Evolutionary conservation across 2,113 vertebrate species (phyloP).

Genomic region (Sinocyclocheilus maitianheensis): DNA sequence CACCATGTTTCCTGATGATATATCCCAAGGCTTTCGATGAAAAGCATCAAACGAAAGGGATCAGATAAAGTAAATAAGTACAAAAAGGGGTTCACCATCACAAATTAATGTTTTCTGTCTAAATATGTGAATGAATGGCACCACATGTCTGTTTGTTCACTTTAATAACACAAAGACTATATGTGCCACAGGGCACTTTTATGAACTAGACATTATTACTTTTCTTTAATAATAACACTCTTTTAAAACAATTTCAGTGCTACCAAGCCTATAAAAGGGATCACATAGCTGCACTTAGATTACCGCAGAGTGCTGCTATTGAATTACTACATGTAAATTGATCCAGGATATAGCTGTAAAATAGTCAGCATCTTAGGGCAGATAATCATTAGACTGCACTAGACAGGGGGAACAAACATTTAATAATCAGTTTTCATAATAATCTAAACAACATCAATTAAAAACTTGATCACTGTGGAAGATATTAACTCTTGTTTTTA

Average conservation of each 20-base stretch:
- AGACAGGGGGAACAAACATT: too few species aligned
- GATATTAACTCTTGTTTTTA: background rate
- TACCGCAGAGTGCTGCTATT: background rate
- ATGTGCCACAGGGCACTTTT: background rate
- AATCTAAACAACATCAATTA: background rate
- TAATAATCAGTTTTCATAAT: background rate
- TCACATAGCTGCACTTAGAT: background rate
- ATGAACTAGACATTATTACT: background rate
- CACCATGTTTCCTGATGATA: too few species aligned
- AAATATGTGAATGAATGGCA: background rate
- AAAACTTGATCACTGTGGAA: too few species aligned
- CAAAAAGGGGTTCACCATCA: too few species aligned
- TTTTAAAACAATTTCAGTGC: constrained; percentile 12
- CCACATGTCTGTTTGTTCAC: background rate
- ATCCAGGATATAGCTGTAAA: constrained; percentile 5
- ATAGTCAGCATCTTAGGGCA: constrained; percentile 10
- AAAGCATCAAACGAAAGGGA: too few species aligned
- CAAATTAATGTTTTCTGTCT: background rate
- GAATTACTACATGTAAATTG: background rate
- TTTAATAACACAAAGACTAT: background rate
- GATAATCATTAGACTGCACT: background rate
- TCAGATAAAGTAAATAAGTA: too few species aligned
- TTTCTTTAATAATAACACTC: constrained; percentile 51
- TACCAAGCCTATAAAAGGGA: background rate
- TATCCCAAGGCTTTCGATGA: too few species aligned